These are phyloP conservation scores for Cichlasoma orientale DNA, from an alignment of 2,797 vertebrate genomes.

Conservation along the genomic window DNA sequence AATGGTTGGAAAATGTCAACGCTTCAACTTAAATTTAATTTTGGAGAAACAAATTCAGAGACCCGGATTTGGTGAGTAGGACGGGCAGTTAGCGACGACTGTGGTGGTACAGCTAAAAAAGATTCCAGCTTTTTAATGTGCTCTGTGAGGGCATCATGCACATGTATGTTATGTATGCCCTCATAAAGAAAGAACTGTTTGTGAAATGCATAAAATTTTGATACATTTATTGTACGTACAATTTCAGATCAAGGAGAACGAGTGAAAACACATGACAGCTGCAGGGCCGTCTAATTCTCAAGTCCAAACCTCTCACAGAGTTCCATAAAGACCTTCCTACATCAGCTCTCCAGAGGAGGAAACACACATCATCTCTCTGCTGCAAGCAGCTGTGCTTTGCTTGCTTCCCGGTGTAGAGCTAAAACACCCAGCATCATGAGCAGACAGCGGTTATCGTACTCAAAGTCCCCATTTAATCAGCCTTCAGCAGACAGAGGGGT, in stretches of 20 bases:
- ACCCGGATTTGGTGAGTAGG: background rate
- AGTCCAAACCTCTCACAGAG: background rate
- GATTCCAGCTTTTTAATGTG: fast-evolving
- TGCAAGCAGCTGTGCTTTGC: background rate
- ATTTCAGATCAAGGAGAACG: background rate
- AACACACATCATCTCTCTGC: fast-evolving
- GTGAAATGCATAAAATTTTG: background rate
- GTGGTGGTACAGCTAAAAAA: background rate
- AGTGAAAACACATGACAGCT: background rate
- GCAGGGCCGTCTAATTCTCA: background rate
- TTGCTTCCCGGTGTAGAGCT: background rate
- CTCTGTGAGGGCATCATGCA: background rate
- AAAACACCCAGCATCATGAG: background rate
- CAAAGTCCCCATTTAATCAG: background rate
- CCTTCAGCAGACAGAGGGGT: background rate
- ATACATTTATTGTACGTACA: too few species aligned
- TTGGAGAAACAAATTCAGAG: background rate
- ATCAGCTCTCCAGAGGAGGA: background rate
- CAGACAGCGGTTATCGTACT: background rate
- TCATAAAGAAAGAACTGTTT: background rate
- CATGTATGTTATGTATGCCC: background rate
- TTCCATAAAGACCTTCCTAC: background rate
- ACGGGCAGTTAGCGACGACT: background rate
- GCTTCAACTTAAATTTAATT: background rate
- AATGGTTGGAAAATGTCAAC: background rate